Percentiles rank a stretch among this genome's conserved stretches.
These are phyloP conservation scores for Acanthornis magna DNA, from an alignment of 2,797 vertebrate species.

Conservation along the genomic window DNA sequence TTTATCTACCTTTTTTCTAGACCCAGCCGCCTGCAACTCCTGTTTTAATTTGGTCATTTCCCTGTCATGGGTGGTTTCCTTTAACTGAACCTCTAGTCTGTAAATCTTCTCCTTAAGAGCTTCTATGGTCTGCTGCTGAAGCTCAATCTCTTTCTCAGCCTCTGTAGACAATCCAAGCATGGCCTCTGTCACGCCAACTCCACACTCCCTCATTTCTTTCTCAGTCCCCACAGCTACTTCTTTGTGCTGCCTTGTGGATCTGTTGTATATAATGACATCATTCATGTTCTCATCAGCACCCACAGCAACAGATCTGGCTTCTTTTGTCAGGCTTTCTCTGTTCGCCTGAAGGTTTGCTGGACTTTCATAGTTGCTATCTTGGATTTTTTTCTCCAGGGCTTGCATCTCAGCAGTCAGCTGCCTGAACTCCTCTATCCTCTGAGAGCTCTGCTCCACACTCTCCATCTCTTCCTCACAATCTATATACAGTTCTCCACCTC, in stretches of 20 bases:
- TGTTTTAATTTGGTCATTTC: slow-evolving; percentile 97
- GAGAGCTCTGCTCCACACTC: slow-evolving; percentile 81
- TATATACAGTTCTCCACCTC: slow-evolving; percentile 85
- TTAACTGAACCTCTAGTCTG: slow-evolving; percentile 91
- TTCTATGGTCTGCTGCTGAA: slow-evolving; percentile 94
- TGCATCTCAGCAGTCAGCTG: slow-evolving; percentile 92
- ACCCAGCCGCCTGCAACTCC: slow-evolving; percentile 90
- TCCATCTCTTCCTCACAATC: slow-evolving; percentile 87
- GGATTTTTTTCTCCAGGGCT: slow-evolving; percentile 88
- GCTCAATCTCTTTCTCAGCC: slow-evolving; percentile 88
- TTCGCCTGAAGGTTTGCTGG: slow-evolving; percentile 10
- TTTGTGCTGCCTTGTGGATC: slow-evolving; percentile 47
- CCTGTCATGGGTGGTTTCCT: slow-evolving; percentile 89
- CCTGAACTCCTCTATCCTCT: slow-evolving; percentile 89
- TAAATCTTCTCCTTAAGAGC: slow-evolving; percentile 94
- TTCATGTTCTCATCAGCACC: slow-evolving; percentile 88
- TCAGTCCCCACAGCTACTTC: slow-evolving; percentile 83
- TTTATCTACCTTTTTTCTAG: slow-evolving; percentile 89
- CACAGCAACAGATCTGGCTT: slow-evolving; percentile 81
- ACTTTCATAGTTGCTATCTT: slow-evolving; percentile 77
- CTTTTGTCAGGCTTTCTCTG: slow-evolving; percentile 55
- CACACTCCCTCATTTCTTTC: slow-evolving; percentile 70
- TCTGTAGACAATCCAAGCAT: slow-evolving; percentile 91
- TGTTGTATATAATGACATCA: slow-evolving; percentile 74
- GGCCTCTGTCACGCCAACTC: slow-evolving; percentile 86